Evolutionary conservation across 1,140 invertebrate genomes (phyloP), one percentile per base, ranked within the genome.

Genomic region (Oncopodura yosiiana): DNA sequence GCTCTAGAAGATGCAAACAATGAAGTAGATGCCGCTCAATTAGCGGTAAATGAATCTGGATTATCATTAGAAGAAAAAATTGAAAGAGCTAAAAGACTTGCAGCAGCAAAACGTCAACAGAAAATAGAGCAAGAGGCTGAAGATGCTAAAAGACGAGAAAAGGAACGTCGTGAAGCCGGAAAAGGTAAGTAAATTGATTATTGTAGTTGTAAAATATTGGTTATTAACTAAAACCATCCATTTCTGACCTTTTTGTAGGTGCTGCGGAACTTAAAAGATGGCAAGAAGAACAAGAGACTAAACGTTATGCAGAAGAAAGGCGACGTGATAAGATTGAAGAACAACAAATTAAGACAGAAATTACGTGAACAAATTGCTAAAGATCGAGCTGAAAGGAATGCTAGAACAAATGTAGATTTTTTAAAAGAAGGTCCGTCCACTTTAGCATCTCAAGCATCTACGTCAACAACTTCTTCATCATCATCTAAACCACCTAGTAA

Each of bases 331-430:
- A 81, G 66, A 72, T 77, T 56, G 81, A 81, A 49, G 81, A 85
- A 56, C 71, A 77, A 49, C n/a, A 70, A 75, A 41, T 81, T 81
- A 2, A 68, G 80, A 61, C 80, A 86, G 58, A 75, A 78, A 63
- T 78, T 88, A 27, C 72, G 79, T 60, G 77, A 78, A 50, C 81
- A 84, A 71, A 89, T 83, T 65, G 84, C 78, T 18, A 81, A 84
- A 70, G 85, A 87, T 67, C 80, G 82, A 36, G 58, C 56, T 49
- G 49, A 41, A 14, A 30, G 59, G 37, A 52, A 64, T 49, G 42
- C 42, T 2, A 38, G 50, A 29, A 36, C 42, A 18, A 58, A 61
- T 52, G 29, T 52, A 8, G 38, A 43, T 21, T 49, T 42, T 24
- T 34, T 58, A 14, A 42, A 58, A 18, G 1, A 12, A 24, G 9